These are phyloP conservation scores for Liasis olivaceus DNA, from an alignment of 2,797 vertebrate species.

Conservation along the genomic window DNA sequence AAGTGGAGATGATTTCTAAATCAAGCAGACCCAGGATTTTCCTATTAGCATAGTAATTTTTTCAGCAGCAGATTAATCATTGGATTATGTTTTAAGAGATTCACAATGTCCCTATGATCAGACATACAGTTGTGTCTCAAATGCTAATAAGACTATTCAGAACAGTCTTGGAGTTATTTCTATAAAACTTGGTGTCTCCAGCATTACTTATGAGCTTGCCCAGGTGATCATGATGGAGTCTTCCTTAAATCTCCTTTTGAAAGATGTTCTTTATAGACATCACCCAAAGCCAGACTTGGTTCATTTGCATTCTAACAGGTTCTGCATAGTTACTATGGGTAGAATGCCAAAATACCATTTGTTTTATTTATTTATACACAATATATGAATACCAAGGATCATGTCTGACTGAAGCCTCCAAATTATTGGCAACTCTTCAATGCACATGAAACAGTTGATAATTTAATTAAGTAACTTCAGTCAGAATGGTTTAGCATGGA, in stretches of 20 bases:
- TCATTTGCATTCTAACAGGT: background rate
- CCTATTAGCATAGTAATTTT: accelerated
- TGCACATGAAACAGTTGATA: background rate
- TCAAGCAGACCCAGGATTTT: background rate
- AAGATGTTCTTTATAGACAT: background rate
- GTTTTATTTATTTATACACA: background rate
- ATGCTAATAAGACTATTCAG: background rate
- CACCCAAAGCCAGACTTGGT: background rate
- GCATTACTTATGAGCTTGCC: background rate
- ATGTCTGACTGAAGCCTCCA: background rate
- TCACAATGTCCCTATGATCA: background rate
- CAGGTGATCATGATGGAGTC: background rate
- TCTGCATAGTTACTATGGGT: background rate
- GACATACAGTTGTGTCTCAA: background rate
- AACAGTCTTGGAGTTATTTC: background rate
- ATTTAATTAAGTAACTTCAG: background rate
- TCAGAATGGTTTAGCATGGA: background rate
- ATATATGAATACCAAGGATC: background rate
- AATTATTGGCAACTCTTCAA: background rate
- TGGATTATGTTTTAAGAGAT: background rate
- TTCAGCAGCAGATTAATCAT: background rate
- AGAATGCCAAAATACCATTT: background rate
- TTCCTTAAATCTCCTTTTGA: background rate
- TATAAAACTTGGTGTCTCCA: background rate
- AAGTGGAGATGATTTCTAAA: accelerated